Evolutionary conservation across 2,113 vertebrate genomes (phyloP).

Genomic region (Leiothrix lutea): DNA sequence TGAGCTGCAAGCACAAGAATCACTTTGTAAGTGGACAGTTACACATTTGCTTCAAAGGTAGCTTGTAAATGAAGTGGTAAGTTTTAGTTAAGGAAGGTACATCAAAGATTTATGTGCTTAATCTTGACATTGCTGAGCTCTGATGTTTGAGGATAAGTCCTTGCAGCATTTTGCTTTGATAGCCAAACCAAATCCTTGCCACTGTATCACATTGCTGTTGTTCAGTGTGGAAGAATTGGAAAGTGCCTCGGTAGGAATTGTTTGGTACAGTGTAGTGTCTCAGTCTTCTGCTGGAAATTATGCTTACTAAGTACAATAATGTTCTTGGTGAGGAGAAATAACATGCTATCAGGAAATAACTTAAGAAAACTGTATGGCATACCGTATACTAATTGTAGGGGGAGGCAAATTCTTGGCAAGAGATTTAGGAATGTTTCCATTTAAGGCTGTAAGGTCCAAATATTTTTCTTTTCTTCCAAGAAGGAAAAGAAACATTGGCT

Average conservation of each 20-base stretch:
- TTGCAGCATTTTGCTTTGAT: background rate
- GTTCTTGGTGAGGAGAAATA: constrained; percentile 66
- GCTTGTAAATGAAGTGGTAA: background rate
- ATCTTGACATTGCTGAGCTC: background rate
- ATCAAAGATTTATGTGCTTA: background rate
- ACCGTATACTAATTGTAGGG: constrained; percentile 61
- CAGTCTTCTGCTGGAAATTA: constrained; percentile 33
- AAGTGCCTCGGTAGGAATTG: constrained; percentile 37
- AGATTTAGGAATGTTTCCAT: constrained; percentile 36
- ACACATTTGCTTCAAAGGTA: background rate
- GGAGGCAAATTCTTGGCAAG: constrained; percentile 55
- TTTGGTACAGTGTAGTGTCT: background rate
- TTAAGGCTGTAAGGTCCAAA: background rate
- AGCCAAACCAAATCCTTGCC: background rate
- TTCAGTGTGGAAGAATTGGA: background rate
- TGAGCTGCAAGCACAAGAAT: background rate
- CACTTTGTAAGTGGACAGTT: background rate
- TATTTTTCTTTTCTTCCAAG: background rate
- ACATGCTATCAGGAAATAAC: constrained; percentile 64
- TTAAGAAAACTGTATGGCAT: constrained; percentile 62
- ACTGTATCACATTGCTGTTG: background rate
- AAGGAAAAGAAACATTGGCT: background rate
- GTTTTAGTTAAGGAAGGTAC: background rate
- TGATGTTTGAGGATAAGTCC: background rate
- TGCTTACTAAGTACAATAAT: constrained; percentile 51